Evolutionary conservation across 2,797 vertebrate species (phyloP).

Genomic region (Poeciliopsis presidionis): DNA sequence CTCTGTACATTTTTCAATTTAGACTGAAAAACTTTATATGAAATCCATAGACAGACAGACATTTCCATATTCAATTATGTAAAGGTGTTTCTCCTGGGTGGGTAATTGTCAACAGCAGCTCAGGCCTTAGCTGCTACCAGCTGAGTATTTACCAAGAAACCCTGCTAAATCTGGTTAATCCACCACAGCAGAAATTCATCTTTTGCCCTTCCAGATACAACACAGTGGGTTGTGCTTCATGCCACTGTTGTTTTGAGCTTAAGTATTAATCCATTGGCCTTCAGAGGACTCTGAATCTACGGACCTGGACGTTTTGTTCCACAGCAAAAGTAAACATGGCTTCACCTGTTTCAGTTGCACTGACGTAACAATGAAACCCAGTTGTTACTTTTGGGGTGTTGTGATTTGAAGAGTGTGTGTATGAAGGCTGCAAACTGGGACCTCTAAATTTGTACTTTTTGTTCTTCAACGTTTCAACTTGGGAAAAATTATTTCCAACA

Average conservation of each 20-base stretch:
- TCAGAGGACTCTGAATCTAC: constrained; percentile 36
- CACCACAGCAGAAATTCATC: constrained; percentile 57
- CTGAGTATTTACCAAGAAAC: constrained; percentile 42
- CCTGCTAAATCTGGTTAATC: constrained; percentile 56
- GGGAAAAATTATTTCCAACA: not conserved
- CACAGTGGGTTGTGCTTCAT: constrained; percentile 51
- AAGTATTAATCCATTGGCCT: constrained; percentile 56
- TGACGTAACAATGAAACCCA: constrained; percentile 43
- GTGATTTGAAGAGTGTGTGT: constrained; percentile 9
- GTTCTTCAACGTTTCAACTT: not conserved
- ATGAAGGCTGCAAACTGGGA: constrained; percentile 12
- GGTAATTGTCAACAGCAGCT: constrained; percentile 24
- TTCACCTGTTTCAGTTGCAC: constrained; percentile 44
- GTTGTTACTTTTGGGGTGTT: constrained; percentile 31
- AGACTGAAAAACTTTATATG: too few relatives aligned
- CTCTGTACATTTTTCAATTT: too few relatives aligned
- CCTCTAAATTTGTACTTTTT: constrained; percentile 10
- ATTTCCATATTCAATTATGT: too few relatives aligned
- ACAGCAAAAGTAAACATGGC: constrained; percentile 45
- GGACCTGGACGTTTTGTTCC: constrained; percentile 29
- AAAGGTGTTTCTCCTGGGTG: not conserved
- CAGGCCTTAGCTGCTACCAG: constrained; percentile 25
- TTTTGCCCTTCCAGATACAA: constrained; percentile 32
- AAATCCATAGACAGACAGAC: too few relatives aligned
- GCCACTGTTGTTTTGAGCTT: constrained; percentile 28